Evolutionary conservation across 2,797 vertebrate species (phyloP).

Genomic region (Linurgus olivaceus): DNA sequence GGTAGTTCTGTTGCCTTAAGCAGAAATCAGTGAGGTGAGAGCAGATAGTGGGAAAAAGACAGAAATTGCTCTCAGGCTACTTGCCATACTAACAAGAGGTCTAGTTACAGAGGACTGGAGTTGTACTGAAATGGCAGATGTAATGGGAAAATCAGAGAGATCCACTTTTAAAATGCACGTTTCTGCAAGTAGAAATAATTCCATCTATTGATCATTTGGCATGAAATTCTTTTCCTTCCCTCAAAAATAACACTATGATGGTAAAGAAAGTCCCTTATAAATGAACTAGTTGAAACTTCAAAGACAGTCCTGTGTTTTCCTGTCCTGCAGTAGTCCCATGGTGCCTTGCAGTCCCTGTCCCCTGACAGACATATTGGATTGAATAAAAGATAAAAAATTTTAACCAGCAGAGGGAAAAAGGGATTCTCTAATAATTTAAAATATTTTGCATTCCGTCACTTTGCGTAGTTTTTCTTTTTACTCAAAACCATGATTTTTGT

Average conservation of each 20-base stretch:
- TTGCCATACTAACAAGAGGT: not conserved
- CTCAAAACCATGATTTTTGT: not conserved
- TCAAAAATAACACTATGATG: not conserved
- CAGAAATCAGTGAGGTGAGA: slow-evolving; percentile 5
- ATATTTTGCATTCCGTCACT: not conserved
- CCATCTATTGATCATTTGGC: not conserved
- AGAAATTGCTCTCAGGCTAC: not conserved
- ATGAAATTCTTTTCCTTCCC: not conserved
- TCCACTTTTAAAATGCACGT: not conserved
- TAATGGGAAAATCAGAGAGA: not conserved
- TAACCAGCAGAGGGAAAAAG: not conserved
- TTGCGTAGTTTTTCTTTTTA: not conserved
- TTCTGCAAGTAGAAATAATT: not conserved
- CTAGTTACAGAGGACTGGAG: not conserved
- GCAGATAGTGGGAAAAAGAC: not conserved
- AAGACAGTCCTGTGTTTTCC: not conserved
- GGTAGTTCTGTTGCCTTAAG: slow-evolving; percentile 2
- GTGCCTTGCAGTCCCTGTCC: not conserved
- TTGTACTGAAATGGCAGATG: not conserved
- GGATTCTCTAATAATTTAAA: not conserved
- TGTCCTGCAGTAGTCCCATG: not conserved
- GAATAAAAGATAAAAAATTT: not conserved
- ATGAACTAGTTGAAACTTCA: not conserved
- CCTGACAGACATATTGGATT: not conserved
- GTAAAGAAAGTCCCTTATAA: not conserved